Conservation (phyloP, 2,888 invertebrate genomes). For the Euplagia quadripunctaria region DNA sequence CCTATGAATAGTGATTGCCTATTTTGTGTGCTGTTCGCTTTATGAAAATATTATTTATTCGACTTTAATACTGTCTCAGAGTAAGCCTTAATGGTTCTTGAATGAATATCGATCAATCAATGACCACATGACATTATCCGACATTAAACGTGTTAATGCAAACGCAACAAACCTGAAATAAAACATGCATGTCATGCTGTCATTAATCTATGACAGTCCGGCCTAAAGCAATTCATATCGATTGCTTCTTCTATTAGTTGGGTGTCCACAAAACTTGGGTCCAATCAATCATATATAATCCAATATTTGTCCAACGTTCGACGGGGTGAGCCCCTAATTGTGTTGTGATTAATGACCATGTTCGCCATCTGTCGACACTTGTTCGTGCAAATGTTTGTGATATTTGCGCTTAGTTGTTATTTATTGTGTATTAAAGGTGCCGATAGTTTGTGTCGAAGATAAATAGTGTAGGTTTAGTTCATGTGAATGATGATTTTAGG, state of each 20-base stretch:
- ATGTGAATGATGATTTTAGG: neutral
- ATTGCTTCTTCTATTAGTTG: conserved; percentile 60
- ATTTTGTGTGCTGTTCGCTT: too few relatives aligned
- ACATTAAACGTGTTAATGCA: conserved; percentile 4
- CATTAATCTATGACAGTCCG: conserved; percentile 53
- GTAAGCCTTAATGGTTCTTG: neutral
- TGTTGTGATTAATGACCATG: conserved; percentile 66
- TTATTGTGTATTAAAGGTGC: conserved; percentile 7
- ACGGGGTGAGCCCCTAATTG: conserved; percentile 62
- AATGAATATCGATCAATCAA: neutral
- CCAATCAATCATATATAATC: conserved; percentile 77
- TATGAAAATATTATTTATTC: too few relatives aligned
- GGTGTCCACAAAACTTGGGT: conserved; percentile 66
- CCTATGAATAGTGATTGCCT: too few relatives aligned
- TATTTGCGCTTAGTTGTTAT: conserved; percentile 47
- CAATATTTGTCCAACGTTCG: conserved; percentile 70
- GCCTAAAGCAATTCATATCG: conserved; percentile 52
- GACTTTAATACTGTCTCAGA: neutral
- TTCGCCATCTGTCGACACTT: conserved; percentile 52
- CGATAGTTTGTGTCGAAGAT: conserved; percentile 14
- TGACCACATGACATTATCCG: neutral
- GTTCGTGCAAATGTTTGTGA: conserved; percentile 58
- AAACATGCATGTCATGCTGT: conserved; percentile 27
- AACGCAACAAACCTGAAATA: conserved; percentile 9
- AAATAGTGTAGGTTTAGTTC: neutral